Base-by-base conservation (phyloP, 2,888 invertebrate genomes). In the Drosophila pullipes region DNA sequence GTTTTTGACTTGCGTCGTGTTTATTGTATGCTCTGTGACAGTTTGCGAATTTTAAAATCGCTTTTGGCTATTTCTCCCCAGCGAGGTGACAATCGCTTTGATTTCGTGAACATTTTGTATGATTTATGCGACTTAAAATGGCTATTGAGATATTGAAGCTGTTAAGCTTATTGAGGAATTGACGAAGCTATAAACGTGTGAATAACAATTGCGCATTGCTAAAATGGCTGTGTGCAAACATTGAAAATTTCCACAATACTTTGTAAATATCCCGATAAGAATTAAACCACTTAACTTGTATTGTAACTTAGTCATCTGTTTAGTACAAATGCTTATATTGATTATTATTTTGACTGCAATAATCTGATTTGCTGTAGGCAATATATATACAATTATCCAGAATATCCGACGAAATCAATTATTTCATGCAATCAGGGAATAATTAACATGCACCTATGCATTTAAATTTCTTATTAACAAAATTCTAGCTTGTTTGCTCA, bases 41-140 rank as follows among this genome's bases (percentile, higher is more conserved):
- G 83, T 81, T 85, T 71, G 75, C 77, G 87, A 85, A 90, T 90
- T 85, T 87, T 78, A 75, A 87, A 85, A 87, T 31, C 74, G 60
- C 70, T 67, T 69, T 68, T 30, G 73, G 59, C 55, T 41, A 72
- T 73, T 74, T 76, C 63, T 68, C 59, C 22, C 33, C 58, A 62
- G 52, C 53, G 33, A 65, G 47, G 63, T 78, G 72, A 49, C 71
- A 73, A 76, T 67, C 67, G 82, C 65, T 64, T 60, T 71, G 70
- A 71, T 80, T 82, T 69, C 74, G 81, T 74, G 75, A 81, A 57
- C 55, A 73, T 76, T 83, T 78, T 76, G 57, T 76, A 63, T 89
- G 77, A 83, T 86, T 89, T 86, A 88, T 85, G 64, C 35, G 68
- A 57, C 49, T 37, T 59, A 22, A 57, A 68, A 68, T 60, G 57